phyloP scores from a whole-genome alignment of 2,888 invertebrate species.

The Neoascia interrupta region DNA sequence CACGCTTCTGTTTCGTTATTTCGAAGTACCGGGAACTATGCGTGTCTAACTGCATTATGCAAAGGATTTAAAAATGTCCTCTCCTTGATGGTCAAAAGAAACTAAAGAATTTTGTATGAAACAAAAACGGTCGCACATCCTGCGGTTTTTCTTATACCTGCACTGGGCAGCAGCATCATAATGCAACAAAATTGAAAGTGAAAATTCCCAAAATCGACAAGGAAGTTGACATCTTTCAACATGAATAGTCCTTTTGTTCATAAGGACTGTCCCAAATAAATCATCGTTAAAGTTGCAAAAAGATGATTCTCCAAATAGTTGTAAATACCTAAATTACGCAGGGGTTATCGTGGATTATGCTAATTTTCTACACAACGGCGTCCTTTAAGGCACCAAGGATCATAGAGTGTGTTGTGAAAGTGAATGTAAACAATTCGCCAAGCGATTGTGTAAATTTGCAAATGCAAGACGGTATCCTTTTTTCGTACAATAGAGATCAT shows the following conservation, averaged over 20 bases:
- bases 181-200: conserved; percentile 36
- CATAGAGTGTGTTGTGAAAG: conserved; percentile 23
- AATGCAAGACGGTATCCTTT: conserved; percentile 3
- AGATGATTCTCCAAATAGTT: too few species aligned
- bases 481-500: background rate
- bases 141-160: conserved; percentile 55
- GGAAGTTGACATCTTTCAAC: conserved; percentile 17
- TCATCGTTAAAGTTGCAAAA: conserved; percentile 23
- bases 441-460: too few species aligned
- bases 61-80: conserved; percentile 17
- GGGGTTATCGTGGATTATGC: conserved; percentile 48
- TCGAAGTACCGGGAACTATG: conserved; percentile 24
- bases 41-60: conserved; percentile 47
- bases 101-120: conserved; percentile 1
- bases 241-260: conserved; percentile 39
- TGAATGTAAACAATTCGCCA: conserved; percentile 7
- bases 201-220: conserved; percentile 35
- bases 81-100: background rate
- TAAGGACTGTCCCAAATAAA: conserved; percentile 26
- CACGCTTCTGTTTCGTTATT: conserved; percentile 39
- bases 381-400: conserved; percentile 1
- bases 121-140: conserved; percentile 42
- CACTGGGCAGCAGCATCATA: background rate
- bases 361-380: conserved; percentile 31
- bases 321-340: background rate